Evolutionary conservation across 1,140 invertebrate species (phyloP).

Genomic region (Radopholus similis): DNA sequence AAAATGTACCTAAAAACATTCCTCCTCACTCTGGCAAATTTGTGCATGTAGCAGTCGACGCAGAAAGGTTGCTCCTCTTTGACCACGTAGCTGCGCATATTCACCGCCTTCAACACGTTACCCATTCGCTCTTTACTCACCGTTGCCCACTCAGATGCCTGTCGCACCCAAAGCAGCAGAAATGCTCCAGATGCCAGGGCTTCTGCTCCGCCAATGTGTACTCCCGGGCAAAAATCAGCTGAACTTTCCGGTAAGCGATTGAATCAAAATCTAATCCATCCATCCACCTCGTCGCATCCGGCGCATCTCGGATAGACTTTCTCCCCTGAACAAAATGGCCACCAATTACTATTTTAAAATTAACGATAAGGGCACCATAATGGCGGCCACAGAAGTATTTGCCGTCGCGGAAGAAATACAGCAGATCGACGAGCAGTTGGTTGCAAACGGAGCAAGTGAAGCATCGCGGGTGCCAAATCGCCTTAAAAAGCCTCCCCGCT

Average conservation of each 20-base stretch:
- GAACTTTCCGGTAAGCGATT: constrained; percentile 21
- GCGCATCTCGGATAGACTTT: constrained; percentile 76
- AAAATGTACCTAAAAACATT: constrained; percentile 8
- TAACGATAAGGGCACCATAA: constrained; percentile 67
- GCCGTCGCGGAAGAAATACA: constrained; percentile 81
- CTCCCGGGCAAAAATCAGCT: constrained; percentile 76
- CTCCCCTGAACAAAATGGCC: constrained; percentile 80
- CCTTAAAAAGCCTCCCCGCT: constrained; percentile 9
- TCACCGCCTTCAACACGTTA: not conserved
- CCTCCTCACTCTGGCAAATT: constrained; percentile 67
- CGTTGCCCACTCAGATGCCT: constrained; percentile 69
- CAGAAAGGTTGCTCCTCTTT: constrained; percentile 74
- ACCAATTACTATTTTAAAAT: constrained; percentile 63
- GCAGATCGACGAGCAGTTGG: constrained; percentile 79
- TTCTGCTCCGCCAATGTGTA: constrained; percentile 77
- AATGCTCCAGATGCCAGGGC: constrained; percentile 79
- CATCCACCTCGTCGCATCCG: constrained; percentile 78
- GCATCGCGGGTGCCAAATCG: constrained; percentile 63
- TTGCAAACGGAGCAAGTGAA: constrained; percentile 79
- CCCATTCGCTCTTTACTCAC: not conserved
- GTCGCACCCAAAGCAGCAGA: constrained; percentile 81
- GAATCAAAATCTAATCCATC: not conserved
- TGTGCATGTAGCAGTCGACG: constrained; percentile 73
- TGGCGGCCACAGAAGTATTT: constrained; percentile 84
- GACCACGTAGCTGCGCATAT: constrained; percentile 70